phyloP scores from a whole-genome alignment of 2,888 invertebrate genomes.

The Spodoptera picta region DNA sequence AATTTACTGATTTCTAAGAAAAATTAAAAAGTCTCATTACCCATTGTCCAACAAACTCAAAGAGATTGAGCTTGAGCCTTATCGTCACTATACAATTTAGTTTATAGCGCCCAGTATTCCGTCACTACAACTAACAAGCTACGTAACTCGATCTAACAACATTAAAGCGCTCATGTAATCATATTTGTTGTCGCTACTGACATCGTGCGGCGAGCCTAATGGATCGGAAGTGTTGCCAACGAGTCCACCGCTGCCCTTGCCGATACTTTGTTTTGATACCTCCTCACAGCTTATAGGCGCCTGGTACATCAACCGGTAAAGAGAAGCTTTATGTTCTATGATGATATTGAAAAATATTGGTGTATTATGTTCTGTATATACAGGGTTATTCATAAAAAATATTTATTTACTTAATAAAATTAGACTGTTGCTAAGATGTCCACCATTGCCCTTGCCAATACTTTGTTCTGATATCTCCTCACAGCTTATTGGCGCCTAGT shows the following conservation, averaged over 20 bases:
- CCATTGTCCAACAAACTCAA: no score
- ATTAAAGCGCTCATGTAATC: conserved; percentile 15
- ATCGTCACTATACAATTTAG: background rate
- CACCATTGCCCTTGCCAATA: no score
- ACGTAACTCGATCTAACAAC: conserved; percentile 4
- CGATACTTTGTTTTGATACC: conserved; percentile 48
- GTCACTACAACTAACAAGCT: conserved; percentile 5
- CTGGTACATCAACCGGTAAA: conserved; percentile 1
- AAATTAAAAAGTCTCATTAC: no score
- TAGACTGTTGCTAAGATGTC: no score
- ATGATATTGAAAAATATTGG: background rate
- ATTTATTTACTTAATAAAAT: no score
- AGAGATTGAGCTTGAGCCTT: no score
- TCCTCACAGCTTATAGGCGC: conserved; percentile 30
- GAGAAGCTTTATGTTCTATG: no score
- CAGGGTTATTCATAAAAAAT: no score
- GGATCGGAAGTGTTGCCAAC: conserved; percentile 58
- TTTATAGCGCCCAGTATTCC: background rate
- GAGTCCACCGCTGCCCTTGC: conserved; percentile 40
- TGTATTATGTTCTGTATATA: no score
- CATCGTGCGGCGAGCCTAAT: conserved; percentile 59
- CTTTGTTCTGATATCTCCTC: no score
- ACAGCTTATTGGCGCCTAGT: no score
- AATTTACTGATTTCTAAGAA: no score
- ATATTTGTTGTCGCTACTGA: conserved; percentile 48